A percentile compares a stretch with the other conserved stretches of the same genome.
These are phyloP conservation scores for fruit fly (Drosophila melanogaster) DNA, from an alignment of 1,140 invertebrate genomes.

Conservation along the genomic window Release_6_plus_ISO1_MT NT_033777.3:17883001-17883500, in stretches of 20 bases:
- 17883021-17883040: conserved; percentile 54
- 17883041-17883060: conserved; percentile 82
- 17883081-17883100: conserved; percentile 77
- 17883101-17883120: conserved; percentile 72
- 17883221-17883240: conserved; percentile 79
- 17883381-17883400: conserved; percentile 49
- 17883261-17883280: conserved; percentile 84
- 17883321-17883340: conserved; percentile 80
- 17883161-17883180: conserved; percentile 72
- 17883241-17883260: conserved; percentile 85
- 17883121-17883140: conserved; percentile 78
- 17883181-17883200: conserved; percentile 54
- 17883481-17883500: conserved; percentile 77
- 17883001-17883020: conserved; percentile 2
- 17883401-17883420: conserved; percentile 27
- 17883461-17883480: conserved; percentile 80
- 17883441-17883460: conserved; percentile 51
- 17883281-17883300: conserved; percentile 85
- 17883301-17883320: conserved; percentile 76
- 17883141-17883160: conserved; percentile 78
- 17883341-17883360: conserved; percentile 82
- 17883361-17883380: conserved; percentile 77
- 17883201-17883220: conserved; percentile 70
- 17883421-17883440: conserved; percentile 44
- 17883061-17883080: conserved; percentile 81